phyloP scores from a whole-genome alignment of 2,888 invertebrate species.

The Drosophila neonasuta region DNA sequence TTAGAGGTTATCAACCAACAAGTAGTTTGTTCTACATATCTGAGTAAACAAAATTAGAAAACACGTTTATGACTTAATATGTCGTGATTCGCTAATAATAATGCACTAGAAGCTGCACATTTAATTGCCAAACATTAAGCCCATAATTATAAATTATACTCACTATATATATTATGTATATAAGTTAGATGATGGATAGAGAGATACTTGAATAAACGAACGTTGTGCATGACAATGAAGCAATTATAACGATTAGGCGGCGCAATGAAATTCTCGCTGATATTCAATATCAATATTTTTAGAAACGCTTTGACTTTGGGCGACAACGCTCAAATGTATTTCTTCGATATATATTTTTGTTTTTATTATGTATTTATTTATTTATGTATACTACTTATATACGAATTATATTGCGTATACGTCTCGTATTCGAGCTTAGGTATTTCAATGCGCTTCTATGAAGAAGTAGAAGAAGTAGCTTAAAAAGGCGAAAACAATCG shows the following conservation, averaged over 20 bases:
- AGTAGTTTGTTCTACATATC: constrained; percentile 9
- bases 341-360: constrained; percentile 1
- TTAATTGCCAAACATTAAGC: constrained; percentile 10
- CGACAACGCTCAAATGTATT: constrained; percentile 22
- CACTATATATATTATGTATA: constrained; percentile 6
- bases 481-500: constrained; percentile 50
- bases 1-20: constrained; percentile 27
- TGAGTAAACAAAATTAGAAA: constrained; percentile 2
- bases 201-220: constrained; percentile 9
- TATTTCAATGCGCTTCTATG: constrained; percentile 44
- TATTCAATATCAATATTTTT: constrained; percentile 35
- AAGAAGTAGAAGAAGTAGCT: constrained; percentile 39
- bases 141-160: constrained; percentile 3
- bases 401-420: constrained; percentile 13
- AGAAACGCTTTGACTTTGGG: constrained; percentile 30
- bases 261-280: constrained; percentile 38
- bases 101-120: constrained; percentile 29
- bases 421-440: constrained; percentile 25
- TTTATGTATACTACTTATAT: background rate
- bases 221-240: constrained; percentile 61
- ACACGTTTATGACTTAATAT: background rate
- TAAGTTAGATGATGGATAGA: background rate
- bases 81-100: constrained; percentile 27
- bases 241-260: constrained; percentile 52
- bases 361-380: constrained; percentile 2